Percentiles rank a stretch among this genome's conserved stretches.
Evolutionary conservation across 2,888 invertebrate species (phyloP).

Genomic region (Bruchidius siliquastri): DNA sequence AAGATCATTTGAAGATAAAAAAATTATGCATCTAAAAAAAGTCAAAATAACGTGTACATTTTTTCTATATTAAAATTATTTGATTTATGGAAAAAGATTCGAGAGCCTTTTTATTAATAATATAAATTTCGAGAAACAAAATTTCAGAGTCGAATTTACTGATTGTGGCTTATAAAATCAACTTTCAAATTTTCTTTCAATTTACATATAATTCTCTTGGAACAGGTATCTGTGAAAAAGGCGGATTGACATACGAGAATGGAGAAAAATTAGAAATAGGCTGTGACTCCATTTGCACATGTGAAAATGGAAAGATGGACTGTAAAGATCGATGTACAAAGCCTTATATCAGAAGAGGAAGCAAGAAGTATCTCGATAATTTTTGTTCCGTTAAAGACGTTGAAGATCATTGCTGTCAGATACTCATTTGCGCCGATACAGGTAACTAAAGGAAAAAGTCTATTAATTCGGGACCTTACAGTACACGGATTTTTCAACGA

Average conservation of each 20-base stretch:
- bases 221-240: slow-evolving; percentile 41
- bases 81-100: too few relatives aligned
- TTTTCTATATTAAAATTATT: too few relatives aligned
- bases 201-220: slow-evolving; percentile 1
- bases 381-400: slow-evolving; percentile 67
- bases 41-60: too few relatives aligned
- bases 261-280: slow-evolving; percentile 69
- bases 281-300: slow-evolving; percentile 75
- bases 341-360: slow-evolving; percentile 66
- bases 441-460: slow-evolving; percentile 38
- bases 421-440: slow-evolving; percentile 64
- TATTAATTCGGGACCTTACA: too few relatives aligned
- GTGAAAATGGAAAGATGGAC: slow-evolving; percentile 63
- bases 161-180: too few relatives aligned
- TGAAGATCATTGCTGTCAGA: slow-evolving; percentile 68
- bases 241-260: slow-evolving; percentile 50
- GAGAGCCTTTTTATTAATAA: too few relatives aligned
- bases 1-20: too few relatives aligned
- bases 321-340: slow-evolving; percentile 67
- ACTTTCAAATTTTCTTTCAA: too few relatives aligned
- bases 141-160: too few relatives aligned
- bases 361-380: slow-evolving; percentile 62
- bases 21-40: too few relatives aligned
- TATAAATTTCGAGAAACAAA: too few relatives aligned
- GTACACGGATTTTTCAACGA: too few relatives aligned